These are phyloP conservation scores for Nebria brevicollis DNA, from an alignment of 2,888 invertebrate species.

Conservation along the genomic window DNA sequence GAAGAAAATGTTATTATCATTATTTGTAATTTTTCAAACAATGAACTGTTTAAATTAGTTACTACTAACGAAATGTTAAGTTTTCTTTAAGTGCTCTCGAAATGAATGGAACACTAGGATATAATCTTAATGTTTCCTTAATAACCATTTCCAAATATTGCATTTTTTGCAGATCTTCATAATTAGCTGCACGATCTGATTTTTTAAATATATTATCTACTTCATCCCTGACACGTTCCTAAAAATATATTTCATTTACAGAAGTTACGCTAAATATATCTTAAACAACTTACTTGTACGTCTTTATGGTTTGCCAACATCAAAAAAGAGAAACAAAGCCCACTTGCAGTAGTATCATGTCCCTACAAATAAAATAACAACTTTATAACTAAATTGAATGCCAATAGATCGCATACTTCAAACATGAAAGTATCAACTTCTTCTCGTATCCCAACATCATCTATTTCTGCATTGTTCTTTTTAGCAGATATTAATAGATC, in stretches of 20 bases:
- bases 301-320: constrained; percentile 63
- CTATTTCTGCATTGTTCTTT: constrained; percentile 27
- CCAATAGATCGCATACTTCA: constrained; percentile 25
- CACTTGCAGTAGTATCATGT: constrained; percentile 64
- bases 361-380: constrained; percentile 58
- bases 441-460: constrained; percentile 35
- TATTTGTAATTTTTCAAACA: too few species aligned
- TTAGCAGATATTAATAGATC: constrained; percentile 28
- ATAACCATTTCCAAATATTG: constrained; percentile 73
- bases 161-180: constrained; percentile 69
- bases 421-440: constrained; percentile 45
- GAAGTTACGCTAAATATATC: neutral
- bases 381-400: neutral
- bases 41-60: neutral
- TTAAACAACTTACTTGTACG: constrained; percentile 52
- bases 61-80: constrained; percentile 50
- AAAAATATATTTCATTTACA: neutral
- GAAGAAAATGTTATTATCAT: too few species aligned
- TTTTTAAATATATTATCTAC: constrained; percentile 63
- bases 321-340: constrained; percentile 60
- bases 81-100: constrained; percentile 66
- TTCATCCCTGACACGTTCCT: constrained; percentile 63
- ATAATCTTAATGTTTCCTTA: constrained; percentile 72
- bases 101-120: constrained; percentile 74
- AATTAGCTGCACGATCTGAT: constrained; percentile 63